Evolutionary conservation across 2,888 invertebrate genomes (phyloP), one percentile per base, ranked within the genome.

Genomic region (Dicyrtomina minuta): DNA sequence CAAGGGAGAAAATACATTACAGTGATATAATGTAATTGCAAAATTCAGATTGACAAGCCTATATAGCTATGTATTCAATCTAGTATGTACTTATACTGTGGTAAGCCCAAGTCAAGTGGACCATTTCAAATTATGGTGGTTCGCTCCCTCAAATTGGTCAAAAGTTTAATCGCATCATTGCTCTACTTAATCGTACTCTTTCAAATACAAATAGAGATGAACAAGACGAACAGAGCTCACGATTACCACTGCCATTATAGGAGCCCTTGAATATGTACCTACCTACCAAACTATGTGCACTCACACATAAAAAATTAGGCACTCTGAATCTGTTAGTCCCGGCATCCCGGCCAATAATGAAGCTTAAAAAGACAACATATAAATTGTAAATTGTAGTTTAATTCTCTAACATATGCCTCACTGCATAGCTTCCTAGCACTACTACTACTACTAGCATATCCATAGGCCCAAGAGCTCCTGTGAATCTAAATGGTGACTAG

Each of bases 81-180:
- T 20, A 20, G 53, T 33, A 33, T 56, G n/a, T 27, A 24, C 17
- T 1, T 22, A 56, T 3, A 24, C 33, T 20, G 51, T n/a, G 51
- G 15, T 33, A 39, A 17, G 3, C 20, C 15, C 22, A 53, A n/a
- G 64, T 17, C 27, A 64, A 64, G 64, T 64, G 39, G 33, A 64
- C 51, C 64, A 64, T 64, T 64, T 51, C 51, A 64, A 64, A 64
- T 64, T 64, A 64, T 51, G 49, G 64, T 33, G 51, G 17, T 53
- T 64, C 53, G 51, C 33, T 51, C 64, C 64, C 39, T 44, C 20
- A 68, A 74, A 77, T 75, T 77, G 74, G 73, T 76, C 76, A 76
- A 74, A 74, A 66, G 72, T 70, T 75, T 73, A 70, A 71, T 68
- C 74, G 75, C 75, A 70, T 71, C 70, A 73, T 66, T 77, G 75